Conservation (phyloP, 2,113 vertebrate genomes). For the Xiphophorus couchianus region DNA sequence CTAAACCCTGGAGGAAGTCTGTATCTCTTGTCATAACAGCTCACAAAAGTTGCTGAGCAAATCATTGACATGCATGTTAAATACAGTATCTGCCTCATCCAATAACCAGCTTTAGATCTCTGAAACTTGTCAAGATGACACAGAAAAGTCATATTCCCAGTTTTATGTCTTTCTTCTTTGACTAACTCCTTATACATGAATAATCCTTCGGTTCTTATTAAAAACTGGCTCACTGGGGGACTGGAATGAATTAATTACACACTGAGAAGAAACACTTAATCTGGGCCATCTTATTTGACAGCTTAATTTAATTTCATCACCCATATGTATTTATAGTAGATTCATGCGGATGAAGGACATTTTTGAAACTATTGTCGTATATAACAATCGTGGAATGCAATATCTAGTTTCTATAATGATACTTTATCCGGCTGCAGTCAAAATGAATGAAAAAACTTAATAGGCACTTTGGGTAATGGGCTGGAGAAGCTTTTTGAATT, state of each 20-base stretch:
- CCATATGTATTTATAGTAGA: not conserved
- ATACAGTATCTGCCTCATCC: slow-evolving; percentile 9
- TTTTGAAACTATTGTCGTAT: not conserved
- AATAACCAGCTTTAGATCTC: slow-evolving; percentile 8
- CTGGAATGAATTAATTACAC: slow-evolving; percentile 32
- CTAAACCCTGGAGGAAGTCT: slow-evolving; percentile 23
- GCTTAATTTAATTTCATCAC: slow-evolving; percentile 29
- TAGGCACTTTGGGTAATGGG: not conserved
- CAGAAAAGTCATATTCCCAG: not conserved
- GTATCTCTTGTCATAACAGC: slow-evolving; percentile 22
- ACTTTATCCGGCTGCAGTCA: not conserved
- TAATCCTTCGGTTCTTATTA: slow-evolving; percentile 15
- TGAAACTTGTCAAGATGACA: slow-evolving; percentile 7
- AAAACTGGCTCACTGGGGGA: slow-evolving; percentile 8
- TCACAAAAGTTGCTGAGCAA: slow-evolving; percentile 27
- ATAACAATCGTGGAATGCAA: not conserved
- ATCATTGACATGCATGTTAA: slow-evolving; percentile 1
- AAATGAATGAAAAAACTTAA: not conserved
- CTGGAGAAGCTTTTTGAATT: too few relatives aligned
- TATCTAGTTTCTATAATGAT: not conserved
- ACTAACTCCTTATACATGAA: slow-evolving; percentile 8
- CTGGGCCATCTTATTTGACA: slow-evolving; percentile 17
- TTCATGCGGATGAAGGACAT: not conserved
- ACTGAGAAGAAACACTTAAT: slow-evolving; percentile 38
- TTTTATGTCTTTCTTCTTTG: not conserved